Evolutionary conservation across 37 sponge, comb jelly and placozoan genomes (phyloP).

Genomic region (Hexactinellida sp.): DNA sequence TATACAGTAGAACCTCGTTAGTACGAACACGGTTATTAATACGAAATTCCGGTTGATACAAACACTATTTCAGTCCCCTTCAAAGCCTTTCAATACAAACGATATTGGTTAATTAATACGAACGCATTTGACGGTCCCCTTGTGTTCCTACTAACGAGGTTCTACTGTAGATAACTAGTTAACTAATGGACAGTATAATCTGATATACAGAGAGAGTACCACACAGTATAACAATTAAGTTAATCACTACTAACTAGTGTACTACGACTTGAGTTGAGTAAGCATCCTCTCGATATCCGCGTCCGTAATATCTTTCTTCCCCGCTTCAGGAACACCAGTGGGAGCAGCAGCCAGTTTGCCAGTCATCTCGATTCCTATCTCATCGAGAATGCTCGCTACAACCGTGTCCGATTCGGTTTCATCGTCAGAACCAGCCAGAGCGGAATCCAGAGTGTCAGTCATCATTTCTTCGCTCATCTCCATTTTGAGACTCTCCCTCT

Average conservation of each 20-base stretch:
- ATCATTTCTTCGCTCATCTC: conserved; percentile 95
- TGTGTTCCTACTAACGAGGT: too few relatives aligned
- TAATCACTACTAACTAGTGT: not conserved
- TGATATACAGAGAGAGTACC: too few relatives aligned
- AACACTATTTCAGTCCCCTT: too few relatives aligned
- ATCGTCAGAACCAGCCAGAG: conserved; percentile 81
- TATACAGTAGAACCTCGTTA: too few relatives aligned
- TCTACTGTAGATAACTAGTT: too few relatives aligned
- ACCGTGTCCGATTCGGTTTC: conserved; percentile 87
- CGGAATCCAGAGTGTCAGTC: conserved; percentile 81
- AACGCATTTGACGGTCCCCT: too few relatives aligned
- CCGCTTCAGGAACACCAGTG: not conserved
- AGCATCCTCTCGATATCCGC: not conserved
- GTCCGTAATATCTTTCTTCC: conserved; percentile 2
- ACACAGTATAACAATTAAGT: too few relatives aligned
- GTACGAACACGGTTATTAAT: too few relatives aligned
- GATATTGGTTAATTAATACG: too few relatives aligned
- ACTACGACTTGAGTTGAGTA: not conserved
- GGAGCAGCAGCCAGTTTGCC: conserved; percentile 31
- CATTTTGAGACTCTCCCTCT: conserved; percentile 87
- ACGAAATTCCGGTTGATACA: too few relatives aligned
- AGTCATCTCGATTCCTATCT: conserved; percentile 89
- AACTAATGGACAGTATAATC: too few relatives aligned
- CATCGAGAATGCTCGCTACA: conserved; percentile 84
- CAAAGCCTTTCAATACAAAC: too few relatives aligned